phyloP scores from a whole-genome alignment of 2,113 vertebrate species.

The Silurus asotus region DNA sequence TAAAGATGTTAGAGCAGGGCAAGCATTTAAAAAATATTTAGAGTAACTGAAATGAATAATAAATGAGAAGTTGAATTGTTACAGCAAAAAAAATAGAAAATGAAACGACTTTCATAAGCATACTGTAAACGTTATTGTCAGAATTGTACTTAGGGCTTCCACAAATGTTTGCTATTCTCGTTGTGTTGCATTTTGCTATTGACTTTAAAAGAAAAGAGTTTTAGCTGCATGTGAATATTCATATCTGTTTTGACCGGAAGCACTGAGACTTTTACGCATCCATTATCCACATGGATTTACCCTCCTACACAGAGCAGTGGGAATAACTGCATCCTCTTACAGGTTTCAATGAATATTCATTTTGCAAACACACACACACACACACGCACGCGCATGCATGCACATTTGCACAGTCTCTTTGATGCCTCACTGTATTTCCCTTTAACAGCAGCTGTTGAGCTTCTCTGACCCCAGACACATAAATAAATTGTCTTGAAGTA shows the following conservation, averaged over 20 bases:
- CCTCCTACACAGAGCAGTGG: conserved; percentile 74
- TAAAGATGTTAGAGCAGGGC: neutral
- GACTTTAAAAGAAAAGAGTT: conserved; percentile 48
- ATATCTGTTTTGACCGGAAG: conserved; percentile 72
- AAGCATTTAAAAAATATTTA: neutral
- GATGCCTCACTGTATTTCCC: conserved; percentile 59
- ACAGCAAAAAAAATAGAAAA: neutral
- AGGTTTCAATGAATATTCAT: conserved; percentile 72
- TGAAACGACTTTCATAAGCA: neutral
- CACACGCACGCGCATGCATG: neutral
- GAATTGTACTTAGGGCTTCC: neutral
- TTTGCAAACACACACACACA: neutral
- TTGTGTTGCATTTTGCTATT: neutral
- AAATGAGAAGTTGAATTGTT: neutral
- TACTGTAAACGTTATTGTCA: neutral
- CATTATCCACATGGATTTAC: conserved; percentile 72
- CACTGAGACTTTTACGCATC: conserved; percentile 64
- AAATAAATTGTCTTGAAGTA: neutral
- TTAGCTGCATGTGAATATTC: conserved; percentile 67
- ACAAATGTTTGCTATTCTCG: neutral
- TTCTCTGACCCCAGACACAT: neutral
- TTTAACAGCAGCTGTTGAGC: neutral
- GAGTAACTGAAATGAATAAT: neutral
- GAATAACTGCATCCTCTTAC: conserved; percentile 72
- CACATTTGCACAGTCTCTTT: conserved; percentile 55